Evolutionary conservation across 2,888 invertebrate genomes (phyloP).

Genomic region (Cheilosia grossa): DNA sequence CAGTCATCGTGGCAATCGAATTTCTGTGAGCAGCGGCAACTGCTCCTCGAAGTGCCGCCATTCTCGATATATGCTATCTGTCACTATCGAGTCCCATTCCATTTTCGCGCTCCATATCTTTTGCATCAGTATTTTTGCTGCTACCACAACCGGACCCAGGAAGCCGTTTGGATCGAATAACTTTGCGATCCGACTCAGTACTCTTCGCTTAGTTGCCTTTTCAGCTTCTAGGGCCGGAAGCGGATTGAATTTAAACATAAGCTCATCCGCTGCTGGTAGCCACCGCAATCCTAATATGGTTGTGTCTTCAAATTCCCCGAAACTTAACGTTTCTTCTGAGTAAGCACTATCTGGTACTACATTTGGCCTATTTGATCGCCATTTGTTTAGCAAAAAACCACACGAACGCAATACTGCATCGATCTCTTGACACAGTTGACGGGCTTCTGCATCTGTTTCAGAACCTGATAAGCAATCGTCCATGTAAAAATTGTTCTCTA

Average conservation of each 20-base stretch:
- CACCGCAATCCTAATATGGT: not conserved
- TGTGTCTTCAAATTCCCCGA: not conserved
- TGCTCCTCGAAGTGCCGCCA: slow-evolving; percentile 5
- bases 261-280: not conserved
- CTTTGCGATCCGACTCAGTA: slow-evolving; percentile 30
- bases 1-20: not conserved
- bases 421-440: not conserved
- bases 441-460: slow-evolving; percentile 14
- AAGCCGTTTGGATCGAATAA: slow-evolving; percentile 41
- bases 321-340: no score
- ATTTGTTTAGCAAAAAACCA: not conserved
- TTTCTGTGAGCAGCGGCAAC: not conserved
- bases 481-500: slow-evolving; percentile 36
- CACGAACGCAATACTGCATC: not conserved
- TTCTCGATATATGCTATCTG: not conserved
- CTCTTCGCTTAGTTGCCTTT: no score
- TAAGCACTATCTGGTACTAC: not conserved
- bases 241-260: not conserved
- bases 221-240: not conserved
- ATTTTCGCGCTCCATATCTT: slow-evolving; percentile 11
- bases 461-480: slow-evolving; percentile 38
- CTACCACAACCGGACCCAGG: slow-evolving; percentile 8
- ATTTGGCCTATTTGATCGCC: not conserved
- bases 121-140: slow-evolving; percentile 34
- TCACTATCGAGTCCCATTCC: slow-evolving; percentile 9